Evolutionary conservation across 2,888 invertebrate genomes (phyloP), one percentile per base, ranked within the genome.

Genomic region (Eupeodes luniger): DNA sequence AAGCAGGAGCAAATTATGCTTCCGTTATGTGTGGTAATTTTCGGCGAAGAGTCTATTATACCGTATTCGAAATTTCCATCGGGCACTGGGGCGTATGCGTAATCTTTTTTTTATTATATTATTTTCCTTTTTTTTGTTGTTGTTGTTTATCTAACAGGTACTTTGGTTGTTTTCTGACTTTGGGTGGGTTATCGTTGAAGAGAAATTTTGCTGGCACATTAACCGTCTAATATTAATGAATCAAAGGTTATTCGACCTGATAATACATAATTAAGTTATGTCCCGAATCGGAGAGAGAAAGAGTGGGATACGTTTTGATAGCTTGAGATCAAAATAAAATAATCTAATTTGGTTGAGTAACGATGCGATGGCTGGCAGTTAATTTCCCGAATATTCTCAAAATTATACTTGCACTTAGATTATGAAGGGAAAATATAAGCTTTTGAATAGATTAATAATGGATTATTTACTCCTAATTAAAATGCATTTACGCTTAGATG

Each of bases 1-100:
- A 16, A 66, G 75, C 75, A 10, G 44, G 75, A 83, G 47, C 44
- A 83, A 79, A 86, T 79, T 64, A 72, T 72, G 61, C 27, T 19
- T 53, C 53, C 64, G 62, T 64, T 82, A 44, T 69, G 70, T 70
- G 79, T 64, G 82, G 86, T 62, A 79, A 77, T 82, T 70, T 76
- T 57, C 47, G 51, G 55, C 19, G 59, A 53, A 57, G 57, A 82
- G 74, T 76, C 59, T 69, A 81, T 81, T 81, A 66, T 53, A 49
- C 34, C 36, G 12, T 74, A 47, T 70, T 57, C 34, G 62, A 59
- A 66, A 66, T 11, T 66, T 34, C 44, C 76, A 59, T 19, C 36
- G 64, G 34, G 47, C 81, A 85, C 80, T 84, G n/a, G 49, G 85
- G 81, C 81, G 81, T 53, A 81, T 81, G 81, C 84, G 84, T 81